phyloP scores from a whole-genome alignment of 2,797 vertebrate species.

The Typhlichthys subterraneus region DNA sequence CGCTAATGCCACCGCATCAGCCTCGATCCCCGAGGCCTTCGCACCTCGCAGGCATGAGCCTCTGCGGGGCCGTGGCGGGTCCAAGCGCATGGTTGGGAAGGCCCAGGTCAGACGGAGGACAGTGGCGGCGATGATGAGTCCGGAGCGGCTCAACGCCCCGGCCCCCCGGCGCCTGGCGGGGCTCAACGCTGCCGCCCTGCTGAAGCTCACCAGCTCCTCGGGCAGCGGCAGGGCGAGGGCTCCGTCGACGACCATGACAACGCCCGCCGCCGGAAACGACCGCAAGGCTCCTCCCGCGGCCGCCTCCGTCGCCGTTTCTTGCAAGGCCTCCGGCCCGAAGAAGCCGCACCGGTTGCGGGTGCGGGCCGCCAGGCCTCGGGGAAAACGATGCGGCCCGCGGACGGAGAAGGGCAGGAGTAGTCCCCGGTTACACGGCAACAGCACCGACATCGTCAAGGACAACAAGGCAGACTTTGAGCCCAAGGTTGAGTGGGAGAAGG shows the following conservation, averaged over 20 bases:
- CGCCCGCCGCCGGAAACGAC: not conserved
- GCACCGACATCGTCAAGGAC: slow-evolving; percentile 43
- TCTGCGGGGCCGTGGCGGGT: slow-evolving; percentile 52
- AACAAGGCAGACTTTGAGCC: slow-evolving; percentile 69
- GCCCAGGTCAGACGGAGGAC: slow-evolving; percentile 44
- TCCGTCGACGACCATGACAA: slow-evolving; percentile 31
- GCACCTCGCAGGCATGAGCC: slow-evolving; percentile 45
- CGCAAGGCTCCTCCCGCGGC: slow-evolving; percentile 39
- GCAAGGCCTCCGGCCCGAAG: too few species aligned
- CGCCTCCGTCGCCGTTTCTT: not conserved
- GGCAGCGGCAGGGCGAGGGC: slow-evolving; percentile 68
- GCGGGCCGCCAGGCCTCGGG: too few species aligned
- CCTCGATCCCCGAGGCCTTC: slow-evolving; percentile 42
- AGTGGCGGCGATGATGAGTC: slow-evolving; percentile 40
- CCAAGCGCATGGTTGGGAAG: slow-evolving; percentile 64
- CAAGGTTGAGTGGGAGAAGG: slow-evolving; percentile 71
- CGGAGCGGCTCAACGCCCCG: slow-evolving; percentile 63
- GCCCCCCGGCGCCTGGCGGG: slow-evolving; percentile 92
- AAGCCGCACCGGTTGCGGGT: too few species aligned
- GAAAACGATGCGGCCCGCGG: slow-evolving; percentile 11
- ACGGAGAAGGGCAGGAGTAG: slow-evolving; percentile 48
- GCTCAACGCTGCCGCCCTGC: slow-evolving; percentile 92
- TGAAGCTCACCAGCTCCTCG: slow-evolving; percentile 89
- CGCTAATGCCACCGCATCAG: slow-evolving; percentile 32
- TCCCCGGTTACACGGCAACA: slow-evolving; percentile 30